Evolutionary conservation across 2,888 invertebrate species (phyloP).

Genomic region (Notocelia uddmanniana): DNA sequence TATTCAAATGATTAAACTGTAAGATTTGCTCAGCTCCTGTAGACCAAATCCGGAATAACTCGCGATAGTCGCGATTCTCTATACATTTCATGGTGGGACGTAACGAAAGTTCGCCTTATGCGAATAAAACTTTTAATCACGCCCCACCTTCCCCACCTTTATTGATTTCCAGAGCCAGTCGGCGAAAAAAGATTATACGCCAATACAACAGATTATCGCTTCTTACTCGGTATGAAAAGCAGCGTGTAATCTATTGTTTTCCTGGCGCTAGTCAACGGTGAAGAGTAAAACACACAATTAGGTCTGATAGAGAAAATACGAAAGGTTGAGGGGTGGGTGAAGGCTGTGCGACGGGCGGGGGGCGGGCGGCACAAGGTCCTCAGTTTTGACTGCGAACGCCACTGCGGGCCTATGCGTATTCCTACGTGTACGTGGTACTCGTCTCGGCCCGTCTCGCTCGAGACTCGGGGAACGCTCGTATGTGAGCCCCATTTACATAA

Average conservation of each 20-base stretch:
- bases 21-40: not conserved
- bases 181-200: slow-evolving; percentile 1
- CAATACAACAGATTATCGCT: slow-evolving; percentile 12
- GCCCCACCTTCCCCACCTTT: slow-evolving; percentile 1
- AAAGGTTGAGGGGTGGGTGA: slow-evolving; percentile 62
- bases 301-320: slow-evolving; percentile 50
- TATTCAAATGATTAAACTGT: not conserved
- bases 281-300: slow-evolving; percentile 37
- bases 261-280: slow-evolving; percentile 7
- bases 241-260: slow-evolving; percentile 32
- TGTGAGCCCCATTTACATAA: slow-evolving; percentile 25
- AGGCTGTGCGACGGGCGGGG: slow-evolving; percentile 51
- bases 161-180: slow-evolving; percentile 3
- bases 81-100: not conserved
- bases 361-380: slow-evolving; percentile 65
- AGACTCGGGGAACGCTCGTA: not conserved
- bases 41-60: not conserved
- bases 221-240: not conserved
- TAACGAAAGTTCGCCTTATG: slow-evolving; percentile 1
- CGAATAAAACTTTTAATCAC: slow-evolving; percentile 7
- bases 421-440: slow-evolving; percentile 58
- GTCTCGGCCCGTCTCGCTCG: slow-evolving; percentile 22
- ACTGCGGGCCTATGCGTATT: slow-evolving; percentile 80
- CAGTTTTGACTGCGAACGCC: slow-evolving; percentile 62
- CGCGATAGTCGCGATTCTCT: too few species aligned